Evolutionary conservation across 2,113 vertebrate genomes (phyloP), one percentile per base, ranked within the genome.

Genomic region (Elephas maximus): DNA sequence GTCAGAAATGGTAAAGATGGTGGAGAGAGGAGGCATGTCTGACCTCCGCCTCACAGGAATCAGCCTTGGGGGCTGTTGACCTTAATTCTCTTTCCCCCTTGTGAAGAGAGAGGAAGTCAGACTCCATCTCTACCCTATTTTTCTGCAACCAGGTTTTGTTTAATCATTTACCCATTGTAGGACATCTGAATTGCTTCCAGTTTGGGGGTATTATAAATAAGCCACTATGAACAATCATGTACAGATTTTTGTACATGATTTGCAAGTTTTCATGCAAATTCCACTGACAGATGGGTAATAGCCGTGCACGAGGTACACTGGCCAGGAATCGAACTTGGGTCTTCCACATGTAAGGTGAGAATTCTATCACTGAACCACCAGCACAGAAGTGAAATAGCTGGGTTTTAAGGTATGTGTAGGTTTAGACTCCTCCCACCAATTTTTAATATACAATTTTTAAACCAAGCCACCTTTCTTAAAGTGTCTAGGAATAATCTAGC

Each of bases 401-500:
- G 78, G 48, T 15, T 63, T 0, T 30, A 33, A 2, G 48, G 21
- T 44, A 91, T 69, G 15, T 24, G 15, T 37, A 37, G 37, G 12
- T 57, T 93, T 86, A 37, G 5, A 77, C 71, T 77, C 17, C 60
- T 51, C 48, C 20, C 23, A 30, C 20, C 18, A 96, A 89, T 80
- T 86, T 90, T 57, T 57, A 71, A 89, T 84, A 84, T 6, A 88
- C 74, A 83, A 95, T 51, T 71, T 85, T 1, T 81, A 51, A 95
- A 77, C 57, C 23, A 67, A 45, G 45, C 2, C 2, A 18, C 18
- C 21, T 95, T 78, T 80, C 71, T 53, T 69, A 77, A 87, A 84
- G 76, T 74, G 33, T 80, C 79, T 90, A 90, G 84, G 88, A 92
- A 65, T 76, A 84, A 95, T n/a, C 14, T 12, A 86, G 73, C 21